These are phyloP conservation scores for Leguminivora glycinivorella DNA, from an alignment of 1,140 invertebrate species.

Conservation along the genomic window DNA sequence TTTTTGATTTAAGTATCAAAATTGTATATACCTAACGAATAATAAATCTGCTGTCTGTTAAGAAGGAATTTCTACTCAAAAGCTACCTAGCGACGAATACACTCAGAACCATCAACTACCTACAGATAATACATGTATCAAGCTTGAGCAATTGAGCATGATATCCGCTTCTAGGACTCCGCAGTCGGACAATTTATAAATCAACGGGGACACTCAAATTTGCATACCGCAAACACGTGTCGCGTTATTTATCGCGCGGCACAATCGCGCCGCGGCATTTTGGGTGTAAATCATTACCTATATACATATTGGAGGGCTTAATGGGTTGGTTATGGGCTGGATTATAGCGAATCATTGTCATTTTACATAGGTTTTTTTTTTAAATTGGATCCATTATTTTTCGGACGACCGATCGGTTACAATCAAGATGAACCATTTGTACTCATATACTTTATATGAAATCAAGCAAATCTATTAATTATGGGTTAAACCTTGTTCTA, in stretches of 20 bases:
- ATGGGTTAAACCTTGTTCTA: too few relatives aligned
- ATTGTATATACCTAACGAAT: too few relatives aligned
- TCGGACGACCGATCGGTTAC: too few relatives aligned
- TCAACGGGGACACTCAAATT: slow-evolving; percentile 27
- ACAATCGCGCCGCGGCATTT: slow-evolving; percentile 1
- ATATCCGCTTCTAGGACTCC: slow-evolving; percentile 40
- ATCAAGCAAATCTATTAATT: too few relatives aligned
- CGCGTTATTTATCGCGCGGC: slow-evolving; percentile 31
- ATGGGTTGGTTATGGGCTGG: not conserved
- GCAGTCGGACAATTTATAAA: slow-evolving; percentile 30
- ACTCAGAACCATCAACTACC: too few relatives aligned
- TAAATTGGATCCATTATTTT: not conserved
- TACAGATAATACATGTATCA: not conserved
- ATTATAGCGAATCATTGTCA: slow-evolving; percentile 3
- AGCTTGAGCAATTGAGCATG: not conserved
- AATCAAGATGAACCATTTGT: too few relatives aligned
- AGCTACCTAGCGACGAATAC: too few relatives aligned
- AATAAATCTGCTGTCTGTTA: too few relatives aligned
- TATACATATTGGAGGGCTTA: not conserved
- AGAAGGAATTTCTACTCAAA: too few relatives aligned
- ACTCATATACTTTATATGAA: too few relatives aligned
- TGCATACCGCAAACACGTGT: slow-evolving; percentile 30
- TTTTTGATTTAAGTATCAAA: too few relatives aligned
- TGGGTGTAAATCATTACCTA: not conserved
- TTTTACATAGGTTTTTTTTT: not conserved